A percentile compares a stretch with the other conserved stretches of the same genome.
Conservation (phyloP, 2,113 vertebrate species). For the Nothoprocta pentlandii region DNA sequence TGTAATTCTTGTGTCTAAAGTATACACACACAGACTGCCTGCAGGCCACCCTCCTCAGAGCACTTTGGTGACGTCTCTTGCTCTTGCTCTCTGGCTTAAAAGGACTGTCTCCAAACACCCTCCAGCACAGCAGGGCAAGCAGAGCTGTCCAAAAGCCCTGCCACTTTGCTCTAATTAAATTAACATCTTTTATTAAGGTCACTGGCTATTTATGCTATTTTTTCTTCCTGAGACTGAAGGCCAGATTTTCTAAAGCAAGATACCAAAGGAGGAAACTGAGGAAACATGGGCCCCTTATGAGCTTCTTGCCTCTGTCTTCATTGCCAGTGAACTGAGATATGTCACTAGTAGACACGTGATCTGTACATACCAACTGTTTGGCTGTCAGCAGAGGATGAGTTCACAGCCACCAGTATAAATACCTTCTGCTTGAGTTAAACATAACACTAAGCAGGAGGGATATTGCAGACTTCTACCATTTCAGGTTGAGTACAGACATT, state of each 20-base stretch:
- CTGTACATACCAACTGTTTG: not conserved
- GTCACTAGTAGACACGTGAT: not conserved
- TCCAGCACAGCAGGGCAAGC: not conserved
- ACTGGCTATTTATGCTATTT: not conserved
- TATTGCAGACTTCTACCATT: not conserved
- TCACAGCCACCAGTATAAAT: not conserved
- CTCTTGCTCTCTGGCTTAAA: not conserved
- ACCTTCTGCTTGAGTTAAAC: not conserved
- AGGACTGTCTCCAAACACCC: not conserved
- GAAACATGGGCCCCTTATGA: not conserved
- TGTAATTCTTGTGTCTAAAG: not conserved
- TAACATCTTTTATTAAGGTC: not conserved
- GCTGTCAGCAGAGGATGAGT: not conserved
- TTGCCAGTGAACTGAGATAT: not conserved
- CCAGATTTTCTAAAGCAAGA: not conserved
- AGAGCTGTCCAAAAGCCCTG: not conserved
- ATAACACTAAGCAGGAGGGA: not conserved
- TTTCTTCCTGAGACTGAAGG: not conserved
- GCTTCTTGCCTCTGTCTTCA: not conserved
- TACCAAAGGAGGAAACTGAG: not conserved
- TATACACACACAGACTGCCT: not conserved
- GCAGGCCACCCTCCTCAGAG: not conserved
- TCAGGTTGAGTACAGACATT: not conserved
- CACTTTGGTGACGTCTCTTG: not conserved
- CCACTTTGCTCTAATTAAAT: not conserved